Evolutionary conservation across 2,888 invertebrate genomes (phyloP).

Genomic region (Rutpela maculata): DNA sequence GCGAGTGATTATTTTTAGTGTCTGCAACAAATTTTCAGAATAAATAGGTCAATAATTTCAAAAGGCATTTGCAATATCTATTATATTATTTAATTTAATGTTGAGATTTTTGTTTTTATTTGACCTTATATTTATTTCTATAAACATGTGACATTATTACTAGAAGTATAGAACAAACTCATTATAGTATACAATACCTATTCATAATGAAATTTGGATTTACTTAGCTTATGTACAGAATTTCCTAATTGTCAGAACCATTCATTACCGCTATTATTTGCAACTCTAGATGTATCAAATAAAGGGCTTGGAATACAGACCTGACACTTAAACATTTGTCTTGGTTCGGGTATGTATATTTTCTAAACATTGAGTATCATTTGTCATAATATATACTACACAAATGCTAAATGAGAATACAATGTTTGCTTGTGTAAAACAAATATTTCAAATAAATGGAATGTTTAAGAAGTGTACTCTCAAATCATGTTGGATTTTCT

Average conservation of each 20-base stretch:
- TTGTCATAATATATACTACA: not conserved
- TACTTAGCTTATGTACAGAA: not conserved
- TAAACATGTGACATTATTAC: no score
- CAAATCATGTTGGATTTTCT: not conserved
- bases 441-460: not conserved
- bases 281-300: not conserved
- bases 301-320: not conserved
- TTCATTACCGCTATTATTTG: not conserved
- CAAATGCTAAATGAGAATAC: not conserved
- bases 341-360: not conserved
- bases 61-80: no score
- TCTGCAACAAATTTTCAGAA: no score
- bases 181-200: not conserved
- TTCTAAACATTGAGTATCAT: not conserved
- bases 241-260: not conserved
- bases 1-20: no score
- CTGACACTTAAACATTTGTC: not conserved
- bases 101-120: no score
- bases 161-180: no score
- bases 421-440: slow-evolving; percentile 2
- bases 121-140: no score
- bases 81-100: no score
- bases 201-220: not conserved
- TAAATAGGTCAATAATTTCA: no score
- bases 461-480: not conserved